Evolutionary conservation across 1,140 invertebrate genomes (phyloP).

Genomic region (Portunus trituberculatus): DNA sequence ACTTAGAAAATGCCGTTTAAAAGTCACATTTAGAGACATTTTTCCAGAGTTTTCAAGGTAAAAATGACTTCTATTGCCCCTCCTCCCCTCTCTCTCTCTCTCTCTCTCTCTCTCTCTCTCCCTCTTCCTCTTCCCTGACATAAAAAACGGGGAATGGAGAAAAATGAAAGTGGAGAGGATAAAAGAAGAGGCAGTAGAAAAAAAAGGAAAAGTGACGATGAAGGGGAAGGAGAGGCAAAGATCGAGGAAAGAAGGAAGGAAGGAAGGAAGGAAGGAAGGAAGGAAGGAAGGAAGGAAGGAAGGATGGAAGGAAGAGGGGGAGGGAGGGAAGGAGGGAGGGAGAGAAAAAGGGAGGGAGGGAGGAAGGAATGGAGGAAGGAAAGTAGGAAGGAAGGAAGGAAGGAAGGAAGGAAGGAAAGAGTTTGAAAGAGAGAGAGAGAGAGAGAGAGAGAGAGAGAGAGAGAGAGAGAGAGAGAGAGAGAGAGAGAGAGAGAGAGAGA

Average conservation of each 20-base stretch:
- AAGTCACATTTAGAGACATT: neutral
- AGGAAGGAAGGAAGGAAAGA: no score
- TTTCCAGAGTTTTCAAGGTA: neutral
- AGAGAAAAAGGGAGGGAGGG: neutral
- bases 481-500: neutral
- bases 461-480: no score
- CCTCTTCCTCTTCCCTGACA: no score
- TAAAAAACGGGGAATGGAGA: no score
- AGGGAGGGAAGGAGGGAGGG: neutral
- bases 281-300: neutral
- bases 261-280: neutral
- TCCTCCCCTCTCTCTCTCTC: neutral
- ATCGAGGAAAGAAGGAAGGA: neutral
- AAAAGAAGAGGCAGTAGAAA: no score
- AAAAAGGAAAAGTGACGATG: no score
- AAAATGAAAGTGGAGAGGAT: no score
- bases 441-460: no score
- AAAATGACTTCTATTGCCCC: no score
- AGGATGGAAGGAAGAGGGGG: neutral
- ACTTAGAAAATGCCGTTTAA: neutral
- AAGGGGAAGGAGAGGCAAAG: neutral
- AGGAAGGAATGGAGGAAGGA: neutral
- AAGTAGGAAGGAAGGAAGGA: no score
- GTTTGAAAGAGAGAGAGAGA: no score
- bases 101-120: no score